Base-by-base conservation (phyloP, 1,140 invertebrate genomes). In the Zaprionus africanus region DNA sequence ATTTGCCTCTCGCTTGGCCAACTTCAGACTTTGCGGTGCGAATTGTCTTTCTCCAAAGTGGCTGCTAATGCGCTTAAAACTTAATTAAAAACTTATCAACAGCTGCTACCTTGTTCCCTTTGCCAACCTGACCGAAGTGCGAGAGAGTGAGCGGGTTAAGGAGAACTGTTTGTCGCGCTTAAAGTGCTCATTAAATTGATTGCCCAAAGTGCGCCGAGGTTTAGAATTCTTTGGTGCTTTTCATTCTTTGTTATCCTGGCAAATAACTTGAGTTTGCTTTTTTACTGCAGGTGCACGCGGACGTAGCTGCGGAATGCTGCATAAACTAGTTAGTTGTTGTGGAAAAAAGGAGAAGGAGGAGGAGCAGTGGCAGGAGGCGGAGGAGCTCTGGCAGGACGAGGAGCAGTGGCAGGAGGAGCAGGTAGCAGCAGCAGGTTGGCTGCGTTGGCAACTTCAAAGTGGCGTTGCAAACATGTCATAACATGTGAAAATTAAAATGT, bases 51-150 rank as follows among this genome's bases (percentile, higher is more conserved):
- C 7, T 54, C 81, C 80, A 78, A 84, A 84, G 74, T 84, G 78
- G 65, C 83, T 60, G 62, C 78, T 88, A 88, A 87, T 84, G 76
- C 79, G 78, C 84, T 72, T 79, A 84, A 88, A 46, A 80, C 70
- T 72, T 76, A 88, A 88, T 88, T 88, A 88, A 88, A 88, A 88
- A 88, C 84, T 88, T 84, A 88, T 88, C 84, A 90, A 76, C 84
- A 84, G 81, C 81, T 81, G 71, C 69, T 15, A 54, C 34, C 41
- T 17, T 15, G 36, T 38, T 38, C 17, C n/a, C 41, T 17, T 46
- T 46, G n/a, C 5, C 41, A 46, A 46, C 41, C n/a, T 46, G 51
- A 59, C 58, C 57, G 31, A 46, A 41, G 43, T 17, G 17, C 15
- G 24, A 6, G 17, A 7, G 2, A 17, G 53, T 1, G 26, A 26